Conservation (phyloP, 64 coral and sea anemone species). For the Dendrophyllia cribrosa region DNA sequence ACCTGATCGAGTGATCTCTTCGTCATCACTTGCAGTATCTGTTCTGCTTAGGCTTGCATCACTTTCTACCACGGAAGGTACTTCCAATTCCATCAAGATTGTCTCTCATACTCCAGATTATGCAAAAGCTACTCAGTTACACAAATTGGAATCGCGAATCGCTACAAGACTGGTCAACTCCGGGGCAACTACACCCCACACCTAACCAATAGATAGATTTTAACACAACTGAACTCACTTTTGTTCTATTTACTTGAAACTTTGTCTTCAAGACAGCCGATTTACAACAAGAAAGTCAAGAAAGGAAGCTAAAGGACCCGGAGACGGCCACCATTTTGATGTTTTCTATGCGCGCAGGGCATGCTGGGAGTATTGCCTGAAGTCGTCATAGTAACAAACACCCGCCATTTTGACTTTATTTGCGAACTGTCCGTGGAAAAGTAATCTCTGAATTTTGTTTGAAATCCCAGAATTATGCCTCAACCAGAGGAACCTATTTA, state of each 20-base stretch:
- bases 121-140: too few relatives aligned
- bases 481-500: slow-evolving; percentile 93
- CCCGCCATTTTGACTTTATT: slow-evolving; percentile 43
- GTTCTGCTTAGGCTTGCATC: neutral
- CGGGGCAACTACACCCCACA: too few relatives aligned
- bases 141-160: neutral
- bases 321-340: neutral
- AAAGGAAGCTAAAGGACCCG: neutral
- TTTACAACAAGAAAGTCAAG: too few relatives aligned
- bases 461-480: slow-evolving; percentile 57
- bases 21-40: slow-evolving; percentile 20
- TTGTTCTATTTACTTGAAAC: neutral
- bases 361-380: slow-evolving; percentile 13
- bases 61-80: neutral
- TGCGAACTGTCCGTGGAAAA: neutral
- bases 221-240: neutral
- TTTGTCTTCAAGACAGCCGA: neutral
- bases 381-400: slow-evolving; percentile 55
- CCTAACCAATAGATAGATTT: too few relatives aligned
- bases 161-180: neutral
- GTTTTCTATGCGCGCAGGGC: neutral
- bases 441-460: neutral
- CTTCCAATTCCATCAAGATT: neutral
- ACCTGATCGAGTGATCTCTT: slow-evolving; percentile 3
- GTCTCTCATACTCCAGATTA: neutral